Base-by-base conservation (phyloP, 2,113 vertebrate genomes). In the Daphoenositta chrysoptera region DNA sequence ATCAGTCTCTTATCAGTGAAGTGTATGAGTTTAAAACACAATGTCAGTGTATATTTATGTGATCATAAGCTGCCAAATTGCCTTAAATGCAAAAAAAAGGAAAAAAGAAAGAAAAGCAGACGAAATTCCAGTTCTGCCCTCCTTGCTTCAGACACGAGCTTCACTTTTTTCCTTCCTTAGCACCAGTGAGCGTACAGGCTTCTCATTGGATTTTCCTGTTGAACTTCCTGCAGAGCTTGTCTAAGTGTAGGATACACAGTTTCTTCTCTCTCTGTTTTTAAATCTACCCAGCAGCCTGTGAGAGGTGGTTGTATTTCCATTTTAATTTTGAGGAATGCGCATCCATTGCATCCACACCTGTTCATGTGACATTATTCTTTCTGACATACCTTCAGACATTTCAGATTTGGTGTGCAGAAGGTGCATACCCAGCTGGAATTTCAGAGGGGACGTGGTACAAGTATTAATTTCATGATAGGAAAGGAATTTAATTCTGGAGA, bases 121-220 rank as follows among this genome's bases (percentile, higher is more conserved):
- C 11, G 14, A n/a, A 45, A 64, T 45, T 85, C 54, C 13, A 83
- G 23, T 69, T 65, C 33, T 80, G n/a, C 10, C 31, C 39, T 61
- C 20, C n/a, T 69, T 58, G 40, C 28, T 93, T 81, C 8, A 35
- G 35, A 28, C 33, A 35, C 50, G 51, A 81, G 50, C 22, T 40
- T 73, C 9, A 2, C 15, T 47, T 50, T 77, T 64, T 69, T 40
- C 33, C 40, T 42, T 83, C 60, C 51, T 61, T 28, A 30, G 37
- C 21, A 28, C 17, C 48, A 31, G 18, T 27, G 30, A 78, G 7
- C 0, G 0, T 48, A 7, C 7, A 58, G 12, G 31, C 30, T 45
- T 58, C 40, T 83, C 54, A 3, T 2, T 81, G 16, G 56, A 40
- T 83, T 94, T 86, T 61, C 50, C 48, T 24, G 11, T 6, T 42